Conservation (phyloP, 1,140 invertebrate genomes). For the Euglossa dilemma region DNA sequence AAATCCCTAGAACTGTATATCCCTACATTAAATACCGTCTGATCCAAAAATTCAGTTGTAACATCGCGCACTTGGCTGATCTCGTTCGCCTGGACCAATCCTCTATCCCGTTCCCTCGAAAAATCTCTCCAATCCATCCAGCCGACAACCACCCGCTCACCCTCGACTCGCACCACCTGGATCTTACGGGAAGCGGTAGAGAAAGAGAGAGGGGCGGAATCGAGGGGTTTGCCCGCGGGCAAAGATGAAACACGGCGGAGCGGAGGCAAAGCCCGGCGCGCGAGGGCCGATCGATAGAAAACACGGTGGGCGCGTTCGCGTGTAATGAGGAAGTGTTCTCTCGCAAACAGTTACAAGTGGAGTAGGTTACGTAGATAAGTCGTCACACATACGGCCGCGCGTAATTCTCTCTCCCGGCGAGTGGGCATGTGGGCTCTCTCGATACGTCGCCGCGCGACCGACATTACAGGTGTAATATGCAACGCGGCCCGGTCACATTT, state of each 20-base stretch:
- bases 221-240: no score
- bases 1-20: no score
- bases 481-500: conserved; percentile 10
- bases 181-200: no score
- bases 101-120: no score
- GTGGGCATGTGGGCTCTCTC: conserved; percentile 52
- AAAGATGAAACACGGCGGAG: conserved; percentile 50
- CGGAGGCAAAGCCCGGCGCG: neutral
- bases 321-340: conserved; percentile 75
- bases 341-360: conserved; percentile 76
- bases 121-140: no score
- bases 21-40: no score
- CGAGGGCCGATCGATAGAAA: conserved; percentile 62
- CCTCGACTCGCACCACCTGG: no score
- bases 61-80: no score
- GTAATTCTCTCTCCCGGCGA: conserved; percentile 64
- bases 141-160: no score
- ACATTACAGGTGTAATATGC: conserved; percentile 51
- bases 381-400: conserved; percentile 61
- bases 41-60: no score
- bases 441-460: conserved; percentile 46
- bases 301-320: conserved; percentile 60
- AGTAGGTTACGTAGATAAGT: conserved; percentile 80
- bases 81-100: no score
- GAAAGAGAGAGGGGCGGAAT: neutral